Base-by-base conservation (phyloP, 2,888 invertebrate species). In the Macrostomum cliftonense region DNA sequence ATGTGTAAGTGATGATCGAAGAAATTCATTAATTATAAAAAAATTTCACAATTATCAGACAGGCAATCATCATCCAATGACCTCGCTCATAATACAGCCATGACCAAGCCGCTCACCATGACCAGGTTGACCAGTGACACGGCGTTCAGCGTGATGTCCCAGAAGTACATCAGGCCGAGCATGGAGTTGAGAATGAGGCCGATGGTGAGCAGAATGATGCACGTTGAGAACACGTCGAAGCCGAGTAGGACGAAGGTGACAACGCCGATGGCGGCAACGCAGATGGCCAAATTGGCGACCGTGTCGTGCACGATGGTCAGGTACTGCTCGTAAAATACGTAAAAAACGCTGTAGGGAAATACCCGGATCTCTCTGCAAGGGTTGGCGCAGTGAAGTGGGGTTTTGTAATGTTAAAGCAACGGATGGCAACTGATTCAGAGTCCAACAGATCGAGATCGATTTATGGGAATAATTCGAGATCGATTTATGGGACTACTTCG, bases 241-340 rank as follows among this genome's bases (percentile, higher is more conserved):
- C 93, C 95, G 78, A 91, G 84, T 55, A 71, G 54, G 52, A 70
- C 44, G 73, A 88, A 86, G 0, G 89, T 87, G 7, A 89, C 89
- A 28, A 87, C 75, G 70, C 95, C 89, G 54, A 97, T 89, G n/a
- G 89, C 87, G 1, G 79, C 71, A 52, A 91, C 74, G 14, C 91
- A 91, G 49, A 89, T 80, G 16, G 81, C 80, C 71, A 97, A 77
- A 60, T 86, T 86, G 63, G 80, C 77, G 37, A 87, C 67, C 0
- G 89, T 85, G 62, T 93, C 83, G 0, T 62, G 50, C 79, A 86
- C 83, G 60, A 91, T 84, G 0, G 80, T 80, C 53, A 91, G 72
- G 70, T 95, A 95, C 68, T 93, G 93, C 64, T 95, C 93, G 64
- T 83, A 95, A 69, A 76, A 95, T 0, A 93, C 87, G 65, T 89